phyloP scores from a whole-genome alignment of 2,797 vertebrate species.

The Rhinogobio ventralis region DNA sequence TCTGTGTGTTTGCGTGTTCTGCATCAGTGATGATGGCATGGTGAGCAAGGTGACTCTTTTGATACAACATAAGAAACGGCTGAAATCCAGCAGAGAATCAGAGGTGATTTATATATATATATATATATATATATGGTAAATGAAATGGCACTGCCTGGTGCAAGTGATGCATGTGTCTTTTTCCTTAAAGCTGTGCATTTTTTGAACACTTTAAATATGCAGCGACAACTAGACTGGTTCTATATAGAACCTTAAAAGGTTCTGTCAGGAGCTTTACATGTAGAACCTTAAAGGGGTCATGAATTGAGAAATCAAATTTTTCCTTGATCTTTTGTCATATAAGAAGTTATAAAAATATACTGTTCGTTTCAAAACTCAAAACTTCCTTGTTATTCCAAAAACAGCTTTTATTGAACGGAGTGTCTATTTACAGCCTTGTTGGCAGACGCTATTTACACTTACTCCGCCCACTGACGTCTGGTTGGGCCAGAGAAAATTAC shows the following conservation, averaged over 20 bases:
- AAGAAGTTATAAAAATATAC: not conserved
- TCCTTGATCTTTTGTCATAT: too few relatives aligned
- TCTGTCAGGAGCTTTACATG: too few relatives aligned
- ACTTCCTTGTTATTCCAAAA: not conserved
- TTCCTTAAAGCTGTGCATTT: not conserved
- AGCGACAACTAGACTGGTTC: not conserved
- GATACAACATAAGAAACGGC: slow-evolving; percentile 54
- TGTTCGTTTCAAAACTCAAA: too few relatives aligned
- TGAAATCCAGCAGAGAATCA: slow-evolving; percentile 4
- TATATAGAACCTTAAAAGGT: not conserved
- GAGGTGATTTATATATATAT: not conserved
- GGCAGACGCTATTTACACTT: too few relatives aligned
- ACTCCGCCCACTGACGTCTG: too few relatives aligned
- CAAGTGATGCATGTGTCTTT: not conserved
- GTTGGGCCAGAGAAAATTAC: too few relatives aligned
- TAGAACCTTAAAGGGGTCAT: too few relatives aligned
- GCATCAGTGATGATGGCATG: slow-evolving; percentile 52
- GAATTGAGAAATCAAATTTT: too few relatives aligned
- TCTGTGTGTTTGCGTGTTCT: slow-evolving; percentile 40
- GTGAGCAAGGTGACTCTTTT: slow-evolving; percentile 77
- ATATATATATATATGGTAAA: not conserved
- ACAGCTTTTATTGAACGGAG: not conserved
- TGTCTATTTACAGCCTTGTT: too few relatives aligned
- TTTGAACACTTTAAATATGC: not conserved
- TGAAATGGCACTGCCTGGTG: slow-evolving; percentile 1